Percentiles rank a stretch among this genome's conserved stretches.
Evolutionary conservation across 2,888 invertebrate species (phyloP).

Genomic region (Drosophila hamatofila): DNA sequence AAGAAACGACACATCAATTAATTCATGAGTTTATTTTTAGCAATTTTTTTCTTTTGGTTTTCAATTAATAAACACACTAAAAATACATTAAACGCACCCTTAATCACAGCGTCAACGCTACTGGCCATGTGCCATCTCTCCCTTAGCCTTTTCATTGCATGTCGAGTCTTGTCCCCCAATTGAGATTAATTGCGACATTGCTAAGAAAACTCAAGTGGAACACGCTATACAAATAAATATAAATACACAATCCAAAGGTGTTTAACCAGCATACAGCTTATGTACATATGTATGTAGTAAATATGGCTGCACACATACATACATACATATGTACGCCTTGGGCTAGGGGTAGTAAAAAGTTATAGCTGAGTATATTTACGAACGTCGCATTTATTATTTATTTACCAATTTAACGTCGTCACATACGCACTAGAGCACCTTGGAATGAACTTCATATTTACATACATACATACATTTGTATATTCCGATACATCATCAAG

Average conservation of each 20-base stretch:
- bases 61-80: conserved; percentile 22
- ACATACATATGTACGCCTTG: conserved; percentile 11
- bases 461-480: too few species aligned
- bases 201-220: conserved; percentile 46
- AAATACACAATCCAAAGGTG: conserved; percentile 40
- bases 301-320: conserved; percentile 1
- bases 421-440: conserved; percentile 41
- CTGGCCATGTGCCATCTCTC: conserved; percentile 1
- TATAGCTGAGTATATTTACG: conserved; percentile 52
- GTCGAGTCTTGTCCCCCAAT: conserved; percentile 16
- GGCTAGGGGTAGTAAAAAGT: conserved; percentile 34
- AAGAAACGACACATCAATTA: neutral
- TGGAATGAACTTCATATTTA: conserved; percentile 10
- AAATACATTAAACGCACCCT: conserved; percentile 21
- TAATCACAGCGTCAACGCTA: conserved; percentile 29
- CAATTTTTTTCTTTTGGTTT: neutral
- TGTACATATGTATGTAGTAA: neutral
- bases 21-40: conserved; percentile 14
- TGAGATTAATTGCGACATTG: conserved; percentile 52
- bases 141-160: conserved; percentile 22
- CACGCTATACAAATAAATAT: conserved; percentile 56
- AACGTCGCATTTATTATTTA: conserved; percentile 55
- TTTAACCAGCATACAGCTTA: conserved; percentile 35
- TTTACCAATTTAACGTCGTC: conserved; percentile 36
- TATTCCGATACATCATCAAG: neutral